Conservation (phyloP, 2,888 invertebrate species). For the Rhagophthalmus giganteus region DNA sequence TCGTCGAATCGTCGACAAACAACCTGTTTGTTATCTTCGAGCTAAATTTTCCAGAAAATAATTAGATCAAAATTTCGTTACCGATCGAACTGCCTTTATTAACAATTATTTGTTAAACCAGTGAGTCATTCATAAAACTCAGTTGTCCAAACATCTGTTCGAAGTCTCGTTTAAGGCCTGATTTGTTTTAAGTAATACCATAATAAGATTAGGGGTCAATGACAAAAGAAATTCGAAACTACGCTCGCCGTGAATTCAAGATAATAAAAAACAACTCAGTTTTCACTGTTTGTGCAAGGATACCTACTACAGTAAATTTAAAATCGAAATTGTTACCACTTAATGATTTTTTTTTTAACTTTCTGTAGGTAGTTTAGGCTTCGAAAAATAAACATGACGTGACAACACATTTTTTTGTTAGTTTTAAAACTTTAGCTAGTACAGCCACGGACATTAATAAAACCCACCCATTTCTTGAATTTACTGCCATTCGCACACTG, state of each 20-base stretch:
- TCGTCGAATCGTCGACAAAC: conserved; percentile 6
- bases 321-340: no score
- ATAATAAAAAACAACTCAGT: background rate
- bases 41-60: background rate
- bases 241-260: background rate
- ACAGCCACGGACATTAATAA: no score
- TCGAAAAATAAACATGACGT: no score
- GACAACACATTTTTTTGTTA: no score
- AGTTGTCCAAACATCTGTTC: background rate
- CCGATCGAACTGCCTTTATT: background rate
- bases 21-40: background rate
- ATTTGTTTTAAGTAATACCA: background rate
- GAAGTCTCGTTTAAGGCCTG: background rate
- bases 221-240: background rate
- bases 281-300: no score
- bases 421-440: background rate
- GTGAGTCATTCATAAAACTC: background rate
- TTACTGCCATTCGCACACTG: background rate
- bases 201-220: background rate
- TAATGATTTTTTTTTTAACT: no score
- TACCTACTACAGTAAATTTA: no score
- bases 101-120: background rate
- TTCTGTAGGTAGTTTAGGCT: background rate
- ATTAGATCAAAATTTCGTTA: background rate
- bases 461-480: no score